Base-by-base conservation (phyloP, 2,113 vertebrate genomes). In the Vicugna pacos region DNA sequence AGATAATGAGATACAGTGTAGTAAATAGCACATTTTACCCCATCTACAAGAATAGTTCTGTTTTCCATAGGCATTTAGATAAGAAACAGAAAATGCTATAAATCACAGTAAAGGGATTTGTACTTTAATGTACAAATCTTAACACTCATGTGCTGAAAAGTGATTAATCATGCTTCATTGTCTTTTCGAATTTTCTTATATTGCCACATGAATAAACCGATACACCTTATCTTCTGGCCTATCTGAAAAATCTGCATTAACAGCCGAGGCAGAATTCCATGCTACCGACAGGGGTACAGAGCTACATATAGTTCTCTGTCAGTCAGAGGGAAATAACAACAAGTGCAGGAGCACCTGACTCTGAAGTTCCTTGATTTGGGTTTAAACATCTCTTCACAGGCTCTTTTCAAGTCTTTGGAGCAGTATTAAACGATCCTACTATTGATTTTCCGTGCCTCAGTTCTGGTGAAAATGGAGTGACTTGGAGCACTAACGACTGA, bases 391-490 rank as follows among this genome's bases (percentile, higher is more conserved):
- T 80, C 83, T 89, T 96, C 64, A 76, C 77, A 92, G 96, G 94
- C 96, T 91, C 91, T 93, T 89, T 95, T 95, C 89, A 72, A 90
- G 96, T 92, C 95, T 97, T 92, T 81, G 88, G 94, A 96, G 82
- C 93, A 81, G 92, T 97, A 94, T 85, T 94, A 97, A 92, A 97
- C 3, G 73, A 93, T 96, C 84, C 92, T 86, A n/a, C 92, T 96
- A 97, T 95, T 96, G 96, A 97, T 96, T 98, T 97, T 90, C 93
- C 1, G 72, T 50, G 76, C 80, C 88, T 97, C 17, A 79, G 94
- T 54, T 26, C 87, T 65, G 35, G 72, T 81, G 77, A 91, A 86
- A 94, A 84, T 87, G 84, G 91, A 98, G 82, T 72, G 50, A 24
- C 81, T 91, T 22, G 50, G 32, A 69, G 76, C 76, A 30, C 87